Percentiles rank a stretch among this genome's conserved stretches.
Conservation (phyloP, 2,888 invertebrate species). For the Tenthredo scrophulariae region DNA sequence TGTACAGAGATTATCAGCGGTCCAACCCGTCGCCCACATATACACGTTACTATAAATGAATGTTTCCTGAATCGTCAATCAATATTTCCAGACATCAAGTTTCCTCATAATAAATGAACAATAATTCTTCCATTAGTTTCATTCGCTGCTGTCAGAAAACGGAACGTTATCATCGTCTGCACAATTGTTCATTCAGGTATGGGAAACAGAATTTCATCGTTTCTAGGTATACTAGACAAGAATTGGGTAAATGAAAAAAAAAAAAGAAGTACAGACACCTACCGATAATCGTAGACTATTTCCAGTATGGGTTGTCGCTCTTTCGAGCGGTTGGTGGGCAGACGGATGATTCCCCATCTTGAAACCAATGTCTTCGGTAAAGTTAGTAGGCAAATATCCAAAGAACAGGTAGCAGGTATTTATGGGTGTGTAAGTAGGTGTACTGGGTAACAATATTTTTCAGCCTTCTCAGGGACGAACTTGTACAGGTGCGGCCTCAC, state of each 20-base stretch:
- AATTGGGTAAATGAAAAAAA: no score
- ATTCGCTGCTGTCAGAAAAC: neutral
- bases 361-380: conserved; percentile 56
- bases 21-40: neutral
- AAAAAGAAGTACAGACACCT: conserved; percentile 59
- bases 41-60: neutral
- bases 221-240: no score
- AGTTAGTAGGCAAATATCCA: conserved; percentile 48
- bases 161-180: neutral
- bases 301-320: conserved; percentile 78
- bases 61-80: conserved; percentile 8
- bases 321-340: conserved; percentile 90
- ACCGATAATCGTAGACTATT: conserved; percentile 77
- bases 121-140: neutral
- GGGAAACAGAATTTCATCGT: no score
- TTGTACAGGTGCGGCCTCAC: conserved; percentile 45
- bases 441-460: conserved; percentile 40
- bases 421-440: conserved; percentile 32
- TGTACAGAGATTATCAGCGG: neutral
- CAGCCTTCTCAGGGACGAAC: conserved; percentile 47
- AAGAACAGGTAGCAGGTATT: conserved; percentile 51
- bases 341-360: conserved; percentile 92
- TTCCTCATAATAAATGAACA: neutral
- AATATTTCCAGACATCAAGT: neutral
- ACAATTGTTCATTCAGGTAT: no score